A percentile compares a stretch with the other conserved stretches of the same genome.
phyloP scores from a whole-genome alignment of 2,797 vertebrate species.

The Pseudocheirus occidentalis region DNA sequence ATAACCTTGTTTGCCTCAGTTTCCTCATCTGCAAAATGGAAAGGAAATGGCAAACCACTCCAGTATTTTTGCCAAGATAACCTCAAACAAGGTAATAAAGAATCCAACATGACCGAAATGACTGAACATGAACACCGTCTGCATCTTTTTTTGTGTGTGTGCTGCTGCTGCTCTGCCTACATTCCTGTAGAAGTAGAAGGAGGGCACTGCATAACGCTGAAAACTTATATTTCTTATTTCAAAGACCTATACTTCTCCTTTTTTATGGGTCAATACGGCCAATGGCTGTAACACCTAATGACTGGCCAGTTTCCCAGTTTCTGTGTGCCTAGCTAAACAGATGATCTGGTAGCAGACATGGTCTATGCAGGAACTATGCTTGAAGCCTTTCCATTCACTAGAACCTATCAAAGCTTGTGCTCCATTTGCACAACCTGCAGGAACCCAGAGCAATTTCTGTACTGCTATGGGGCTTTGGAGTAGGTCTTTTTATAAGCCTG shows the following conservation, averaged over 20 bases:
- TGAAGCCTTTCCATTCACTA: background rate
- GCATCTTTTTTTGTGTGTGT: background rate
- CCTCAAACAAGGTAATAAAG: background rate
- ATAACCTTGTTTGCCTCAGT: background rate
- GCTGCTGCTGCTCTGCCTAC: background rate
- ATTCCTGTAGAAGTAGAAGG: background rate
- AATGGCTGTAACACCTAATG: background rate
- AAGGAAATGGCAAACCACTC: background rate
- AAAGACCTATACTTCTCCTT: background rate
- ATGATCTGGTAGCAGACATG: background rate
- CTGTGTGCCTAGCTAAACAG: background rate
- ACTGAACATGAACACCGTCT: background rate
- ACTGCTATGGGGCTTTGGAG: background rate
- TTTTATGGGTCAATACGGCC: background rate
- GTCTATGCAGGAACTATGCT: background rate
- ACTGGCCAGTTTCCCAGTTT: background rate
- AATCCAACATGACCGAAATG: background rate
- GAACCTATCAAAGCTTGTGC: background rate
- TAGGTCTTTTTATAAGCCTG: background rate
- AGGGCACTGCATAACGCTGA: background rate
- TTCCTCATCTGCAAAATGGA: background rate
- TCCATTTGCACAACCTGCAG: background rate
- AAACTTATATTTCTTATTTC: background rate
- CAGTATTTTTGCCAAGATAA: background rate
- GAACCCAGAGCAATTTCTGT: background rate